Base-by-base conservation (phyloP, 2,113 vertebrate species). In the Smithornis capensis region DNA sequence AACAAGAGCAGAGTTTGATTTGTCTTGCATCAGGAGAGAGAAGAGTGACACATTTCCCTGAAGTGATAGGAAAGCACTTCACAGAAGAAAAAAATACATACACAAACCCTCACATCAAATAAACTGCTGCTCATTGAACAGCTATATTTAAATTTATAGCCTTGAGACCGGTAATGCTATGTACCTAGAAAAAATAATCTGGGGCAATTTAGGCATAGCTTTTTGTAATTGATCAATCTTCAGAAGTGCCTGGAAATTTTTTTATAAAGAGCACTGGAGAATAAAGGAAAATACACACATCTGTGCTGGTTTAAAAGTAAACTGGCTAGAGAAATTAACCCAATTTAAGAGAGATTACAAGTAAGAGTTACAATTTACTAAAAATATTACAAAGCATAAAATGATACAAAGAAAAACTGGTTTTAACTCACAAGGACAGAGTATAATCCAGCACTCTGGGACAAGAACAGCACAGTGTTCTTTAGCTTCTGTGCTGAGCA, bases 221-320 rank as follows among this genome's bases (percentile, higher is more conserved):
- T 16, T 75, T 85, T 4, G 3, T 29, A 35, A 67, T 14, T 44
- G 6, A 35, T 28, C 9, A 62, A 74, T 40, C 37, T 52, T 60
- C 21, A 59, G 7, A 71, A 38, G 6, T 1, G 0, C 18, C 23
- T 55, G 37, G 28, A 75, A 13, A 3, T 1, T 33, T 75, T 42
- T 53, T 52, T 7, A 68, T 38, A 37, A 57, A 63, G 6, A 83
- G 3, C 15, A 40, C 11, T 5, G 21, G 49, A 83, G 15, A 89
- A 83, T 55, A 14, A 10, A 10, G 37, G 59, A 82, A 28, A 4
- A 3, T n/a, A 28, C 6, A 40, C 14, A 33, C 27, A 21, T 14
- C 8, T 47, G 45, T 47, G 21, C 45, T 47, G 19, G 45, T 47
- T 47, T 47, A 47, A 47, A 47, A 47, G 45, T 47, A 47, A 47